Evolutionary conservation across 2,888 invertebrate genomes (phyloP), one percentile per base, ranked within the genome.

Genomic region (Tyria jacobaeae): DNA sequence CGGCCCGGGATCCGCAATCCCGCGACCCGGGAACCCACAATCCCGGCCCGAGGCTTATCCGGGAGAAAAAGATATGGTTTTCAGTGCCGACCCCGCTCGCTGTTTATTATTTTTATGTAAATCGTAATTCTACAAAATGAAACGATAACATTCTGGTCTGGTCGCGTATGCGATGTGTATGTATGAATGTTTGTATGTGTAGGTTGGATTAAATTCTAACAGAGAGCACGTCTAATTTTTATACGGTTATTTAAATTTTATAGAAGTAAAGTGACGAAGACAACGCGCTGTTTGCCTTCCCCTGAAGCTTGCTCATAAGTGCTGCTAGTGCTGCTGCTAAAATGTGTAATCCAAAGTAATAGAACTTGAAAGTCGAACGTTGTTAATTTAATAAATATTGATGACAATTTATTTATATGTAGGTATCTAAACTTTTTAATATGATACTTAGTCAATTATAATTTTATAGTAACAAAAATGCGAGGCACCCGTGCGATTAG

Each of bases 61-160:
- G 67, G 71, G 60, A 87, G 85, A 85, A 80, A 73, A 67, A 76
- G 75, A 76, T 76, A 76, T 66, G 71, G 66, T 66, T 76, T 76
- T 68, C 82, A 84, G 83, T 80, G 79, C 75, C 68, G 69, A 61
- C 57, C 53, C 62, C 62, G 75, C 57, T 65, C 65, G 48, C 61
- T 76, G 75, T 75, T 76, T 76, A 73, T 76, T 75, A 76, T 76
- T 89, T 87, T 86, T 88, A 89, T 89, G 89, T 84, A 87, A 88
- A 89, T 88, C 81, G 76, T 85, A 84, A 85, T 83, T 80, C 83
- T 65, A 68, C 71, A 70, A 79, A 74, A 89, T 89, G 88, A 67
- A 88, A 88, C 70, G 83, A 87, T 85, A 89, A 88, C 83, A 87
- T 78, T 74, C 74, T 64, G 62, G 50, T 60, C 62, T 68, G 21